Conservation (phyloP, 2,797 vertebrate genomes). For the Eremophila alpestris region DNA sequence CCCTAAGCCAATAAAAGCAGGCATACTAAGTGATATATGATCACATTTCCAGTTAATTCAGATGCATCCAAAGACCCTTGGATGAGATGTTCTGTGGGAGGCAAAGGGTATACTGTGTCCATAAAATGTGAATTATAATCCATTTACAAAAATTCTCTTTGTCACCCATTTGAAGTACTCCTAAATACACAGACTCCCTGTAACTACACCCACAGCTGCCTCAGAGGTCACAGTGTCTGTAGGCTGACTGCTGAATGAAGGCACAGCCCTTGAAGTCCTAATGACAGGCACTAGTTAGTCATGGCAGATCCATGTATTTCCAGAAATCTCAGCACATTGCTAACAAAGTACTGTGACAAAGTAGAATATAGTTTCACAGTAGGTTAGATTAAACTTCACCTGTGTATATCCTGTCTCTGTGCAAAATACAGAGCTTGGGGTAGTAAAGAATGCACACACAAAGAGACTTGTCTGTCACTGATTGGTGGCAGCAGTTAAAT, state of each 20-base stretch:
- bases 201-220: background rate
- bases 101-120: background rate
- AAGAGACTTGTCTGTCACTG: background rate
- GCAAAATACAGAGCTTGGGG: background rate
- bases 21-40: background rate
- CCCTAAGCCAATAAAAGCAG: background rate
- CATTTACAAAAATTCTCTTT: background rate
- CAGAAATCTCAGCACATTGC: background rate
- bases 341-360: background rate
- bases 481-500: background rate
- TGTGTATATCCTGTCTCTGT: background rate
- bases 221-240: background rate
- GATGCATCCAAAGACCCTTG: background rate
- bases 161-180: background rate
- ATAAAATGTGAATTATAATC: background rate
- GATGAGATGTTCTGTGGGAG: background rate
- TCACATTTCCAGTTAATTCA: background rate
- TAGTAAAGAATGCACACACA: background rate
- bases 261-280: background rate
- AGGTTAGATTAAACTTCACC: background rate
- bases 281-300: background rate
- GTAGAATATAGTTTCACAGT: background rate
- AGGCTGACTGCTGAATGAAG: background rate
- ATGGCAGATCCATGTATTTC: background rate
- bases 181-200: background rate